These are phyloP conservation scores for Copsychus sechellarum DNA, from an alignment of 2,113 vertebrate species.

Conservation along the genomic window DNA sequence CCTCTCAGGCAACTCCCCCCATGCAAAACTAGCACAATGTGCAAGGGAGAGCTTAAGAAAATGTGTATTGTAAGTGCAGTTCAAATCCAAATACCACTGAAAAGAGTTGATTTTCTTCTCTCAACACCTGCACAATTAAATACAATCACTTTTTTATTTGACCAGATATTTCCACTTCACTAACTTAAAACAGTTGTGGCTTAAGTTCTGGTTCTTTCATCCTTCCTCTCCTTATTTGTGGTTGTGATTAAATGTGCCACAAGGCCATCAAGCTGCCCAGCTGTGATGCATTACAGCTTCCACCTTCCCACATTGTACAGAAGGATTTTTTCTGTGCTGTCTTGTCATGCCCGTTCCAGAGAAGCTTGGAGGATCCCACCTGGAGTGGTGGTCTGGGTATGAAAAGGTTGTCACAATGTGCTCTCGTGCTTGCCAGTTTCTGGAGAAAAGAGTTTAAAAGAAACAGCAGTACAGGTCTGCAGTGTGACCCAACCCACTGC, in stretches of 20 bases:
- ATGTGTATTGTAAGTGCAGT: not conserved
- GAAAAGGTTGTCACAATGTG: not conserved
- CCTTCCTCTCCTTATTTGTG: not conserved
- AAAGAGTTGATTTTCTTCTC: not conserved
- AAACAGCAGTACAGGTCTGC: not conserved
- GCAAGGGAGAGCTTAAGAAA: not conserved
- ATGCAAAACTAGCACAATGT: not conserved
- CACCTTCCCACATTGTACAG: not conserved
- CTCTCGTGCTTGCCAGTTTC: accelerated
- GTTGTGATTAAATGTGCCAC: not conserved
- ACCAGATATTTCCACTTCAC: not conserved
- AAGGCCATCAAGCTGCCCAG: not conserved
- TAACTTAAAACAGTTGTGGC: not conserved
- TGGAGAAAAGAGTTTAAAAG: not conserved
- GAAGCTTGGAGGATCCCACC: not conserved
- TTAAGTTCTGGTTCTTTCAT: not conserved
- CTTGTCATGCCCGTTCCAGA: not conserved
- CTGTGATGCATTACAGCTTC: not conserved
- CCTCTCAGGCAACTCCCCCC: too few species aligned
- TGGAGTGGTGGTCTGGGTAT: not conserved
- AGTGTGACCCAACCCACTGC: not conserved
- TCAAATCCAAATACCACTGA: not conserved
- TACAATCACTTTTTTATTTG: not conserved
- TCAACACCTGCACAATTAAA: not conserved
- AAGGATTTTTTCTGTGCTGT: not conserved